A percentile compares a stretch with the other conserved stretches of the same genome.
Conservation (phyloP, 2,888 invertebrate species). For the Polymixis lichenea region DNA sequence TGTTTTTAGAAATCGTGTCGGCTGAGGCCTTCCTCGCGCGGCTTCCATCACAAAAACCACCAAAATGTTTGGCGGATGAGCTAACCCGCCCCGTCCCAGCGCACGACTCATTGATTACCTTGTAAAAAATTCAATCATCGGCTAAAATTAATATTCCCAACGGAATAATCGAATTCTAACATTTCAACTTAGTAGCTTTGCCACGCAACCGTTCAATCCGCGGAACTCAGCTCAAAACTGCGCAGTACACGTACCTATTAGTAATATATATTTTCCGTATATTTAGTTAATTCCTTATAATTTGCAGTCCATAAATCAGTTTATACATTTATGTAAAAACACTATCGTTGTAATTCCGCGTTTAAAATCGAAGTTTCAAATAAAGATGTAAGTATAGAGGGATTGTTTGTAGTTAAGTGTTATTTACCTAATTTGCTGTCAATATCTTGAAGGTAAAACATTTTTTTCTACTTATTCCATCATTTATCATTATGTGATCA, state of each 20-base stretch:
- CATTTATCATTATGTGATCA: not conserved
- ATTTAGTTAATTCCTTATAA: slow-evolving; percentile 65
- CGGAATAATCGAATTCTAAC: slow-evolving; percentile 78
- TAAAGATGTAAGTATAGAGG: not conserved
- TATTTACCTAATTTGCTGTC: slow-evolving; percentile 15
- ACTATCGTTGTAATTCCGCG: slow-evolving; percentile 60
- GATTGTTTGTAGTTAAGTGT: slow-evolving; percentile 11
- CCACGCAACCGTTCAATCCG: slow-evolving; percentile 62
- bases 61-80: slow-evolving; percentile 89
- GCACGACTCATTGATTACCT: slow-evolving; percentile 89
- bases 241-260: slow-evolving; percentile 61
- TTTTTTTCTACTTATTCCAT: slow-evolving; percentile 8
- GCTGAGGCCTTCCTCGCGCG: slow-evolving; percentile 85
- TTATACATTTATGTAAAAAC: slow-evolving; percentile 53
- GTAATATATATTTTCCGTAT: slow-evolving; percentile 59
- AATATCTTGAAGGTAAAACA: not conserved
- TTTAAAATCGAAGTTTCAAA: slow-evolving; percentile 41
- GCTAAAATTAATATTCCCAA: slow-evolving; percentile 84
- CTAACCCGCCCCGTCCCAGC: slow-evolving; percentile 87
- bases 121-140: slow-evolving; percentile 88
- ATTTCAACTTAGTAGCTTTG: slow-evolving; percentile 69
- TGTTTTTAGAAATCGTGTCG: slow-evolving; percentile 84
- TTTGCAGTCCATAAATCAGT: slow-evolving; percentile 63
- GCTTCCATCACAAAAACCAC: slow-evolving; percentile 87
- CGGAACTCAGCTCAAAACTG: slow-evolving; percentile 62